Conservation (phyloP, 2,113 vertebrate genomes). For the Oncorhynchus tshawytscha region DNA sequence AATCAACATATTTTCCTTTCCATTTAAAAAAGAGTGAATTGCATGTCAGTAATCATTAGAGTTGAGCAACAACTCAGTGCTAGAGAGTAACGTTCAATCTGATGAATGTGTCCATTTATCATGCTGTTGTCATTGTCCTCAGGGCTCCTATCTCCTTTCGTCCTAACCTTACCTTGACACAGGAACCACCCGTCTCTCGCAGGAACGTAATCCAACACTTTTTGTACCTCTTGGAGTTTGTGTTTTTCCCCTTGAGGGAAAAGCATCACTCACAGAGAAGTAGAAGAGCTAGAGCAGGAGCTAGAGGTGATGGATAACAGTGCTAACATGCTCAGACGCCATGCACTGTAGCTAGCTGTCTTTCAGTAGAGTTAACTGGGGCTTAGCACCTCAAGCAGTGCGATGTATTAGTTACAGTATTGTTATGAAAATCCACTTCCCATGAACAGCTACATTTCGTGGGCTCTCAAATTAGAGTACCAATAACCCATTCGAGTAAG, state of each 20-base stretch:
- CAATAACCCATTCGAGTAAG: too few relatives aligned
- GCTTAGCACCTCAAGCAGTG: neutral
- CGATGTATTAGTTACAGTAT: neutral
- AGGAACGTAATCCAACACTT: conserved; percentile 55
- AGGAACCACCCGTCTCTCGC: conserved; percentile 41
- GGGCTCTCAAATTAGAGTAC: too few relatives aligned
- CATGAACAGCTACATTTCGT: too few relatives aligned
- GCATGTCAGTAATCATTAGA: conserved; percentile 32
- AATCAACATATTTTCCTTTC: conserved; percentile 8
- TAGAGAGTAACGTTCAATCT: conserved; percentile 15
- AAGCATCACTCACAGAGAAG: conserved; percentile 41
- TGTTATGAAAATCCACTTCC: too few relatives aligned
- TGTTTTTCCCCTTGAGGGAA: conserved; percentile 45
- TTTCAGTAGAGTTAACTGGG: too few relatives aligned
- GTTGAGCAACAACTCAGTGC: conserved; percentile 17
- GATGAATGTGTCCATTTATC: conserved; percentile 31
- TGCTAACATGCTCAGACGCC: conserved; percentile 27
- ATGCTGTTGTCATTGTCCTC: conserved; percentile 3
- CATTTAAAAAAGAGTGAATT: neutral
- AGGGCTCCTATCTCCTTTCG: neutral
- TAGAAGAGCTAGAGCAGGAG: conserved; percentile 18
- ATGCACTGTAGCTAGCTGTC: neutral
- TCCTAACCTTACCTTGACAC: conserved; percentile 64
- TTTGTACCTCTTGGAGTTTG: conserved; percentile 46
- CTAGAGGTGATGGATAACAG: conserved; percentile 24